These are phyloP conservation scores for Patiria miniata DNA, from an alignment of 35 echinoderm and acorn worm species.

Conservation along the genomic window DNA sequence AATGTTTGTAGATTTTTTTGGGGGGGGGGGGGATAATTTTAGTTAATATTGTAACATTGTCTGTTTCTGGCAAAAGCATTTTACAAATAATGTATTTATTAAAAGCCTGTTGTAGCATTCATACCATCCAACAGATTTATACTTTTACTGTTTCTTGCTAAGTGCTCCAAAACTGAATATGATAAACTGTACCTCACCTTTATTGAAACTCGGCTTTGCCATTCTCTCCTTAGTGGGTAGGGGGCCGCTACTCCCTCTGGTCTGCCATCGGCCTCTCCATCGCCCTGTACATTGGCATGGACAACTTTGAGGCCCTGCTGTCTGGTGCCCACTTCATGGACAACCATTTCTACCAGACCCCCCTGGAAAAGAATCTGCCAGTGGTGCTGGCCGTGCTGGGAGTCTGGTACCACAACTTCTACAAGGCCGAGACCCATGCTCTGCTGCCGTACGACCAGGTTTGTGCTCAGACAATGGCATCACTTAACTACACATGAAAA, in stretches of 20 bases:
- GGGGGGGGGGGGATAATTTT: too few species aligned
- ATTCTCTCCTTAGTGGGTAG: constrained; percentile 78
- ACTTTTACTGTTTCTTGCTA: too few species aligned
- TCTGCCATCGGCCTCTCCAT: constrained; percentile 96
- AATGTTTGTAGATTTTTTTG: too few species aligned
- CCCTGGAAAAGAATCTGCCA: constrained; percentile 87
- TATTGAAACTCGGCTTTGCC: background rate
- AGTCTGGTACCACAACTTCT: constrained; percentile 99
- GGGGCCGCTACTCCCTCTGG: constrained; percentile 97
- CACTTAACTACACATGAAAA: too few species aligned
- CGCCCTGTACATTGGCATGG: constrained; percentile 88
- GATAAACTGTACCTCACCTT: too few species aligned
- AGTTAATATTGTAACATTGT: too few species aligned
- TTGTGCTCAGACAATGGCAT: background rate
- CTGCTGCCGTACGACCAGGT: constrained; percentile 99
- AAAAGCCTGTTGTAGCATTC: too few species aligned
- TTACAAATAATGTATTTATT: too few species aligned
- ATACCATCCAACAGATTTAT: too few species aligned
- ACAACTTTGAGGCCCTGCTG: constrained; percentile 91
- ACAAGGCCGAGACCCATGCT: constrained; percentile 91
- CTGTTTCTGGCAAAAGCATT: too few species aligned
- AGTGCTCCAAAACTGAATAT: background rate
- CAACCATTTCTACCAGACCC: constrained; percentile 85
- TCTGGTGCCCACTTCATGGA: constrained; percentile 91
- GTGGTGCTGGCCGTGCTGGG: constrained; percentile 87